Evolutionary conservation across 2,888 invertebrate species (phyloP).

Genomic region (Oxystoma pomonae): DNA sequence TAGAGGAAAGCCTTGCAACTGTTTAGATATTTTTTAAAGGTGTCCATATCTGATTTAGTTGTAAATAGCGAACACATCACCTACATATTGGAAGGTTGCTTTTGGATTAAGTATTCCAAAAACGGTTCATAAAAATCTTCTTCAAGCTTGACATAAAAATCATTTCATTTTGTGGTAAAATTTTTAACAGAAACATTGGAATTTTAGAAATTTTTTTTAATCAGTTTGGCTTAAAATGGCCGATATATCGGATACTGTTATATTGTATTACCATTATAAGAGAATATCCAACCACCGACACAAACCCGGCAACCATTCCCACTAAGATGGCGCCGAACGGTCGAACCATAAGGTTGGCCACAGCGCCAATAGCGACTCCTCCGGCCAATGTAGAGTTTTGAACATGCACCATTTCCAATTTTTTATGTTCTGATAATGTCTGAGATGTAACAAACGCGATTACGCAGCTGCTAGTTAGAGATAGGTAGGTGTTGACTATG

Average conservation of each 20-base stretch:
- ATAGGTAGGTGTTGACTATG: slow-evolving; percentile 89
- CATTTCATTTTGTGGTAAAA: too few relatives aligned
- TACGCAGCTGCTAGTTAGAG: slow-evolving; percentile 77
- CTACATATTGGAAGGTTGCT: too few relatives aligned
- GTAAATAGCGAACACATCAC: too few relatives aligned
- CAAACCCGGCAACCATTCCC: slow-evolving; percentile 70
- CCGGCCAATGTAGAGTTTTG: slow-evolving; percentile 94
- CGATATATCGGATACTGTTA: slow-evolving; percentile 1
- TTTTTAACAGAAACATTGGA: too few relatives aligned
- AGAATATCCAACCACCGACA: slow-evolving; percentile 80
- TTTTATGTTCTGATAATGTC: slow-evolving; percentile 65
- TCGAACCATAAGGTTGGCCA: slow-evolving; percentile 75
- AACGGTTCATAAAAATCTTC: too few relatives aligned
- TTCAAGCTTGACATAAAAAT: too few relatives aligned
- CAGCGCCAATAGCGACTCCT: slow-evolving; percentile 86
- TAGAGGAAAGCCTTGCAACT: too few relatives aligned
- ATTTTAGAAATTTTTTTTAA: too few relatives aligned
- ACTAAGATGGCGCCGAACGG: slow-evolving; percentile 80
- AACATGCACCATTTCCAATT: slow-evolving; percentile 88
- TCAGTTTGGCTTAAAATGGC: too few relatives aligned
- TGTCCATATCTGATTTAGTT: too few relatives aligned
- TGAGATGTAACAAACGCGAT: slow-evolving; percentile 82
- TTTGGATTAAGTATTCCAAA: too few relatives aligned
- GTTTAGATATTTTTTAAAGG: too few relatives aligned
- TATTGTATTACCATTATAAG: slow-evolving; percentile 62